These are phyloP conservation scores for Rhinichthys klamathensis DNA, from an alignment of 2,113 vertebrate species.

Conservation along the genomic window DNA sequence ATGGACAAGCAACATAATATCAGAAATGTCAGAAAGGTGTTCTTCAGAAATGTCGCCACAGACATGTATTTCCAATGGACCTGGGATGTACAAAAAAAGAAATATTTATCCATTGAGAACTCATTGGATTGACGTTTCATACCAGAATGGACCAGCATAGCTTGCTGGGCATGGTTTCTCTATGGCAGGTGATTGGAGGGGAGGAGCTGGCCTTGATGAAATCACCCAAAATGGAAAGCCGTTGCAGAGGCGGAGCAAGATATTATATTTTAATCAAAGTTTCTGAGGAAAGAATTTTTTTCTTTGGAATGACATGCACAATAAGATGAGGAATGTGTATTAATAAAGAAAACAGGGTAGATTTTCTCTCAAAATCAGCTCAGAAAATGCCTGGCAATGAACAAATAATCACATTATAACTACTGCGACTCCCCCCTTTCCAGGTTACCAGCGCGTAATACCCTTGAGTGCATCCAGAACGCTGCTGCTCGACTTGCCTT, in stretches of 20 bases:
- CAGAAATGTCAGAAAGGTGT: too few relatives aligned
- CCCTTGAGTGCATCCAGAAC: constrained; percentile 27
- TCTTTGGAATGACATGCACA: background rate
- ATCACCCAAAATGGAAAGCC: background rate
- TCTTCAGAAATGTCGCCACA: too few relatives aligned
- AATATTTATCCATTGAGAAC: background rate
- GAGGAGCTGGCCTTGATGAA: background rate
- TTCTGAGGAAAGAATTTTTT: background rate
- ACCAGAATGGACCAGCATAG: background rate
- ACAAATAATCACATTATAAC: constrained; percentile 31
- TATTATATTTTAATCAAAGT: background rate
- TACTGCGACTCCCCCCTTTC: background rate
- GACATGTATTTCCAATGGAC: too few relatives aligned
- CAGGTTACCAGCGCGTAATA: background rate
- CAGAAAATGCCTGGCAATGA: constrained; percentile 3
- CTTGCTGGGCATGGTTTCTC: too few relatives aligned
- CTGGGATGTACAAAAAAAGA: too few relatives aligned
- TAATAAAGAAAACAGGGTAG: background rate
- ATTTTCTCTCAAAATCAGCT: constrained; percentile 9
- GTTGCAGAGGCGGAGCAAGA: background rate
- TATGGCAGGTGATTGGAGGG: background rate
- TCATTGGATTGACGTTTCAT: background rate
- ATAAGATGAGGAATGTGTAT: background rate
- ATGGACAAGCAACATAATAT: too few relatives aligned
- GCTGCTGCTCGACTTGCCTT: constrained; percentile 9